Percentiles rank a stretch among this genome's conserved stretches.
Evolutionary conservation across 2,888 invertebrate genomes (phyloP).

Genomic region (Mythimna albipuncta): DNA sequence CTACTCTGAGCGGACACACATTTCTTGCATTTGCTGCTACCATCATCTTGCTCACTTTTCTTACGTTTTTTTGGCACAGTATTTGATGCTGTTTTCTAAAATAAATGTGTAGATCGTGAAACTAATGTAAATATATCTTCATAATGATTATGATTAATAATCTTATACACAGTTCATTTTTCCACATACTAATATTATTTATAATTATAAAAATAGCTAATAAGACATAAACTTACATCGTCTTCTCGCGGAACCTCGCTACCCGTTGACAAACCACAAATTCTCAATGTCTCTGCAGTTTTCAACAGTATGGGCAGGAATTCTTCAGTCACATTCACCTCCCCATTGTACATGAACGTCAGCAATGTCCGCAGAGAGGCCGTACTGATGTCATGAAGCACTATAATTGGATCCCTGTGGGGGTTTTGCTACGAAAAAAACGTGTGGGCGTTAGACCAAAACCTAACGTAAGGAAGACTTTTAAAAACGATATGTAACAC

Average conservation of each 20-base stretch:
- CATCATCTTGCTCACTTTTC: constrained; percentile 84
- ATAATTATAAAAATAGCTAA: not conserved
- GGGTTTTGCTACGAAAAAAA: constrained; percentile 92
- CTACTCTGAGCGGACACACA: constrained; percentile 64
- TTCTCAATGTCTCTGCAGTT: constrained; percentile 93
- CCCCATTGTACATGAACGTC: constrained; percentile 94
- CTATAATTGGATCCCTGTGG: constrained; percentile 94
- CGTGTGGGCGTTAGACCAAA: constrained; percentile 81
- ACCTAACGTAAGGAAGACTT: constrained; percentile 47
- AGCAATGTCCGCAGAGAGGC: constrained; percentile 92
- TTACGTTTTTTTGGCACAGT: constrained; percentile 83
- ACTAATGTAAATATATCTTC: not conserved
- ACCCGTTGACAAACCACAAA: constrained; percentile 93
- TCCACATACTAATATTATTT: not conserved
- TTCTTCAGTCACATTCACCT: constrained; percentile 93
- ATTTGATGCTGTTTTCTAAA: constrained; percentile 76
- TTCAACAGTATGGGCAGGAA: constrained; percentile 92
- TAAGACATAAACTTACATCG: constrained; percentile 72
- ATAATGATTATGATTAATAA: not conserved
- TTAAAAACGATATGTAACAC: constrained; percentile 27
- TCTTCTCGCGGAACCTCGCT: constrained; percentile 84
- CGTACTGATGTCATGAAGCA: constrained; percentile 93
- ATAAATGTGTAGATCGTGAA: not conserved
- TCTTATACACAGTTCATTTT: not conserved
- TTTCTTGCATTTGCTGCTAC: constrained; percentile 78